These are phyloP conservation scores for Hypomecis punctinalis DNA, from an alignment of 2,888 invertebrate genomes.

Conservation along the genomic window DNA sequence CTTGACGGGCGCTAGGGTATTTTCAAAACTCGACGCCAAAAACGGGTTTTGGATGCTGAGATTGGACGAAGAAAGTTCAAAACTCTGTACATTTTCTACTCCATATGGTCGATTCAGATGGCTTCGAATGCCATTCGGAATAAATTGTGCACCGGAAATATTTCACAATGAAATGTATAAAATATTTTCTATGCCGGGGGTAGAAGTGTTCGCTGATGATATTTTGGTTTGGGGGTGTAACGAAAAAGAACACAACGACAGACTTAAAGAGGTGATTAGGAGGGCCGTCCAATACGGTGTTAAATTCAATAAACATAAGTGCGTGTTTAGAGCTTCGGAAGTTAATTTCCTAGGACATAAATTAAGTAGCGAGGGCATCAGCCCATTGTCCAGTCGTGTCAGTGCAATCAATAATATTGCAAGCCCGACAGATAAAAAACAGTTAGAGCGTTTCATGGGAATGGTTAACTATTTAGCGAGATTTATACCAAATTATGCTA, in stretches of 20 bases:
- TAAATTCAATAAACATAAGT: background rate
- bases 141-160: slow-evolving; percentile 17
- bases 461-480: slow-evolving; percentile 4
- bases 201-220: background rate
- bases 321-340: background rate
- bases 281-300: background rate
- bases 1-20: background rate
- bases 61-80: slow-evolving; percentile 13
- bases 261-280: background rate
- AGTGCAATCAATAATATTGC: slow-evolving; percentile 6
- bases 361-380: background rate
- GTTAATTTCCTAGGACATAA: background rate
- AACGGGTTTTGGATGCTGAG: slow-evolving; percentile 19
- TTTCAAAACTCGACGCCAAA: background rate
- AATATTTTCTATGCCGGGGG: slow-evolving; percentile 17
- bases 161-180: slow-evolving; percentile 21
- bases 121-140: slow-evolving; percentile 14
- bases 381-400: background rate
- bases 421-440: background rate
- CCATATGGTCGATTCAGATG: slow-evolving; percentile 15
- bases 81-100: slow-evolving; percentile 17
- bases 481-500: slow-evolving; percentile 1
- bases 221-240: background rate
- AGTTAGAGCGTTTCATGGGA: background rate
- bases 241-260: background rate